These are phyloP conservation scores for Euphysa ruthae DNA, from an alignment of 30 jellyfish, hydroid and myxozoan species.

Conservation along the genomic window DNA sequence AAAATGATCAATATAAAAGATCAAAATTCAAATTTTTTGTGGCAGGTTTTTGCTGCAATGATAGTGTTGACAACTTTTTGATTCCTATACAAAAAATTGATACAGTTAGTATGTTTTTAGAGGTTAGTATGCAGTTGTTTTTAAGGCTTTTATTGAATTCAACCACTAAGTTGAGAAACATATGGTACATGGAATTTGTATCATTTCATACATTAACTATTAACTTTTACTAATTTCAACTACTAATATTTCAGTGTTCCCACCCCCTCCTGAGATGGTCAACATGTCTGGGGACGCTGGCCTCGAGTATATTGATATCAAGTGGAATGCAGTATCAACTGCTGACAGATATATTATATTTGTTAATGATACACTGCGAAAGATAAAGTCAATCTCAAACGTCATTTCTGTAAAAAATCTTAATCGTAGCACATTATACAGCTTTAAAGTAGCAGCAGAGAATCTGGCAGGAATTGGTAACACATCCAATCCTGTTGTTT, in stretches of 20 bases:
- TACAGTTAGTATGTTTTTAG: no score
- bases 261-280: constrained; percentile 14
- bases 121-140: no score
- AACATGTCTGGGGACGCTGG: constrained; percentile 20
- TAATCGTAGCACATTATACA: constrained; percentile 35
- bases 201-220: not conserved
- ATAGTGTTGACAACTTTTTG: no score
- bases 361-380: constrained; percentile 19
- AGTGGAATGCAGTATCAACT: constrained; percentile 7
- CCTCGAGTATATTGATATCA: constrained; percentile 16
- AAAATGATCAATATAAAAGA: no score
- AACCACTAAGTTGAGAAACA: no score
- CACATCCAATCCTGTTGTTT: constrained; percentile 6
- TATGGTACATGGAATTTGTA: no score
- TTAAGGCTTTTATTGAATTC: no score
- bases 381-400: not conserved
- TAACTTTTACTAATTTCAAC: constrained; percentile 2
- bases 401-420: constrained; percentile 18
- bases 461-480: constrained; percentile 73
- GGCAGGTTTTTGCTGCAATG: no score
- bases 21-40: no score
- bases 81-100: no score
- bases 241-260: constrained; percentile 26
- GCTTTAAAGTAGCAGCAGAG: constrained; percentile 47
- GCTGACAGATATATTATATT: constrained; percentile 18